Conservation (phyloP, 1,140 invertebrate species). For the Drosophila subpulchrella region DNA sequence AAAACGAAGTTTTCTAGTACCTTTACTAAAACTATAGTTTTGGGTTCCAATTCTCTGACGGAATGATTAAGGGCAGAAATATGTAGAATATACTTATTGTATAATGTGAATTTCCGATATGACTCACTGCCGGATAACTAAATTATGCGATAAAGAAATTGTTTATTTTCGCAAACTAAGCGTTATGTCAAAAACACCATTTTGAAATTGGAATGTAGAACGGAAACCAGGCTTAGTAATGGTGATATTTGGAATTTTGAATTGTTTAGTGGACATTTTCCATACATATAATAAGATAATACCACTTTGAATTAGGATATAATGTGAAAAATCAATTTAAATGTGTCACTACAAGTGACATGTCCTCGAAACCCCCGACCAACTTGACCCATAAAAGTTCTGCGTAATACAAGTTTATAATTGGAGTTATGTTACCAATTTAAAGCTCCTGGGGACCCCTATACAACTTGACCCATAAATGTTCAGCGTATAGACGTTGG, state of each 20-base stretch:
- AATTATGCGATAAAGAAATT: not conserved
- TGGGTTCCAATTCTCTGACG: not conserved
- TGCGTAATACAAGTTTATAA: no score
- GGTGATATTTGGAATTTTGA: not conserved
- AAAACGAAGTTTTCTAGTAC: no score
- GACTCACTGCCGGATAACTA: not conserved
- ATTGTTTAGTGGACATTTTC: no score
- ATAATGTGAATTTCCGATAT: not conserved
- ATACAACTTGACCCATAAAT: not conserved
- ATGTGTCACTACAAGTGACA: no score
- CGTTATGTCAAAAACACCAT: not conserved
- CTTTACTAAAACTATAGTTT: no score
- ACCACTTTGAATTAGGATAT: no score
- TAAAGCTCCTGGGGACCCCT: not conserved
- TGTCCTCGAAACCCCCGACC: no score
- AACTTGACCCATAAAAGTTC: no score
- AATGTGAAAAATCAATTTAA: no score
- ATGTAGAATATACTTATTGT: no score
- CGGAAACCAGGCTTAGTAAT: not conserved
- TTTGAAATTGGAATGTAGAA: not conserved
- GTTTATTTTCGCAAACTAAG: not conserved
- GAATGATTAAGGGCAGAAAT: no score
- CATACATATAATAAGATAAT: no score
- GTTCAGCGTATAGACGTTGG: conserved; percentile 8
- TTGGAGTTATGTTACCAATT: not conserved